A percentile compares a stretch with the other conserved stretches of the same genome.
phyloP scores from a whole-genome alignment of 2,113 vertebrate species.

The Pomatorhinus ruficollis region DNA sequence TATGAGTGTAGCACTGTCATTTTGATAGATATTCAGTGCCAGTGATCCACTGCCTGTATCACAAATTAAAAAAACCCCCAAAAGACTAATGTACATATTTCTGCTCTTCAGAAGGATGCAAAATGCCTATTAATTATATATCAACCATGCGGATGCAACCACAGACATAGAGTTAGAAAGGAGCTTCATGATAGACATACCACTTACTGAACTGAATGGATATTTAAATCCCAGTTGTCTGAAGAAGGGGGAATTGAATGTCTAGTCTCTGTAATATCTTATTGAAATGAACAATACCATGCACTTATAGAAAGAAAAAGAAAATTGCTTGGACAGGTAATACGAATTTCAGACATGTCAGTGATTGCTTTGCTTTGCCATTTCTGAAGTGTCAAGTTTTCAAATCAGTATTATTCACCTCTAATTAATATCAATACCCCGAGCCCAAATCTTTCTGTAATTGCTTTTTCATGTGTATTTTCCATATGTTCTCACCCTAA shows the following conservation, averaged over 20 bases:
- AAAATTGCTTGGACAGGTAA: conserved; percentile 47
- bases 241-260: conserved; percentile 16
- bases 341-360: conserved; percentile 15
- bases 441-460: conserved; percentile 15
- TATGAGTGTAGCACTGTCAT: neutral
- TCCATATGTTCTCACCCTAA: conserved; percentile 24
- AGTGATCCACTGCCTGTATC: neutral
- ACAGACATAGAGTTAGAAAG: neutral
- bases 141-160: neutral
- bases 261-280: conserved; percentile 10
- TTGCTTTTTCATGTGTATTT: conserved; percentile 35
- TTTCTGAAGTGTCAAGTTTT: conserved; percentile 33
- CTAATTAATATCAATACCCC: conserved; percentile 54
- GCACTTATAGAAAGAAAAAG: conserved; percentile 8
- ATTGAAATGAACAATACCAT: conserved; percentile 35
- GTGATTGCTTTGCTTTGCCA: conserved; percentile 13
- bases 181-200: neutral
- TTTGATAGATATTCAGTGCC: neutral
- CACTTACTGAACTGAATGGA: conserved; percentile 24
- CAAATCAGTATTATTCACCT: conserved; percentile 28
- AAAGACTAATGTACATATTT: neutral
- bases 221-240: conserved; percentile 52
- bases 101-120: neutral
- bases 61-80: neutral
- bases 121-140: conserved; percentile 11